Conservation (phyloP, 2,113 vertebrate species). For the Columbina picui region DNA sequence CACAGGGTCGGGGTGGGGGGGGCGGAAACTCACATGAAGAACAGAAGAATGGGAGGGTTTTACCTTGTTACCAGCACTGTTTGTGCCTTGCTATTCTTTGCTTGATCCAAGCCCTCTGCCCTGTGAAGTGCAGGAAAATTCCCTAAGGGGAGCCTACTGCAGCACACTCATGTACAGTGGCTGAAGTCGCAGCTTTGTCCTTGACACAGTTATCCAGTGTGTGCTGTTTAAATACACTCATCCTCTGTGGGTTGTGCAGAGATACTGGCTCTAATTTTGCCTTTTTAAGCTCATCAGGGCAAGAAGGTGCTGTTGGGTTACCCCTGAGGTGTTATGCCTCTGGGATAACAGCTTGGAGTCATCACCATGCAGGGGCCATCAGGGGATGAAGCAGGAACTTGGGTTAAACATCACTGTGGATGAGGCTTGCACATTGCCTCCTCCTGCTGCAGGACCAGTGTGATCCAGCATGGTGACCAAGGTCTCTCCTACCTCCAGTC, state of each 20-base stretch:
- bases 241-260: neutral
- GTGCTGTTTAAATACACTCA: neutral
- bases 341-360: neutral
- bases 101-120: neutral
- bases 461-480: rapidly evolving
- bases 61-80: rapidly evolving
- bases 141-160: rapidly evolving
- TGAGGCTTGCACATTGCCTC: neutral
- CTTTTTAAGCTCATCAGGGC: neutral
- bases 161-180: neutral
- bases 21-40: neutral
- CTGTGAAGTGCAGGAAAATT: neutral
- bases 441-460: neutral
- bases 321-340: neutral
- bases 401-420: rapidly evolving
- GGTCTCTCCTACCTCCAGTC: neutral
- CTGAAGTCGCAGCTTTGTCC: neutral
- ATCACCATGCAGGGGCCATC: neutral
- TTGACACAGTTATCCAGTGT: rapidly evolving
- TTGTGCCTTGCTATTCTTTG: neutral
- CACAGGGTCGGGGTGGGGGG: too few relatives aligned
- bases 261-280: neutral
- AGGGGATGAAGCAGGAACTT: neutral
- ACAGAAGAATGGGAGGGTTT: neutral
- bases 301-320: rapidly evolving